These are phyloP conservation scores for Beaufortia kweichowensis DNA, from an alignment of 2,113 vertebrate genomes.

Conservation along the genomic window DNA sequence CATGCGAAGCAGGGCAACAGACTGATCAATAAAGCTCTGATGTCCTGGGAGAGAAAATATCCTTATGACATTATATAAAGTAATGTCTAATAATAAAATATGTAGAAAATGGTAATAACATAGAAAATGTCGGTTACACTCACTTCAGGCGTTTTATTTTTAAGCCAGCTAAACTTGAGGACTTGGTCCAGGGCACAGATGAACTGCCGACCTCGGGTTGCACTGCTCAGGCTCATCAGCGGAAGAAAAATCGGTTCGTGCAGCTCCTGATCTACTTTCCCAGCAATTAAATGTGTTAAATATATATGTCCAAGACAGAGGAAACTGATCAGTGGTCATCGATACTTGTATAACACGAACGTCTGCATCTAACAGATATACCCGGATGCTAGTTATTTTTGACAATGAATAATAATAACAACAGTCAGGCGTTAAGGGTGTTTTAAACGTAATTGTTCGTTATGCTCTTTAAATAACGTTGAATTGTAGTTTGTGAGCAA, in stretches of 20 bases:
- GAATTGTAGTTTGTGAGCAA: no score
- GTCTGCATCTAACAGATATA: no score
- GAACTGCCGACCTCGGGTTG: not conserved
- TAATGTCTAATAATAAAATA: not conserved
- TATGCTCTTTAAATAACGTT: no score
- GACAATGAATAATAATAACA: no score
- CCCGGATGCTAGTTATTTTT: no score
- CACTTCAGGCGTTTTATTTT: conserved; percentile 4
- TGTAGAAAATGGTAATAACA: no score
- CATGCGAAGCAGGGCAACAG: conserved; percentile 8
- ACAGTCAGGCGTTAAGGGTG: no score
- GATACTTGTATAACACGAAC: no score
- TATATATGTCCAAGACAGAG: no score
- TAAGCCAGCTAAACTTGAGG: conserved; percentile 7
- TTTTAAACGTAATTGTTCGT: no score
- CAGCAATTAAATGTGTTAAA: no score
- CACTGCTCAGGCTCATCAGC: not conserved
- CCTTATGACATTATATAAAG: not conserved
- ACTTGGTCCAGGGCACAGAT: not conserved
- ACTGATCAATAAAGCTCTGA: not conserved
- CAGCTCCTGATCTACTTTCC: not conserved
- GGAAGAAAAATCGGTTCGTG: conserved; percentile 1
- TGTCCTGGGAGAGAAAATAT: not conserved
- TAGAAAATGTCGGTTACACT: not conserved
- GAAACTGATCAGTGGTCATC: no score